Conservation (phyloP, 1,140 invertebrate genomes). For the Aphelinus certus region DNA sequence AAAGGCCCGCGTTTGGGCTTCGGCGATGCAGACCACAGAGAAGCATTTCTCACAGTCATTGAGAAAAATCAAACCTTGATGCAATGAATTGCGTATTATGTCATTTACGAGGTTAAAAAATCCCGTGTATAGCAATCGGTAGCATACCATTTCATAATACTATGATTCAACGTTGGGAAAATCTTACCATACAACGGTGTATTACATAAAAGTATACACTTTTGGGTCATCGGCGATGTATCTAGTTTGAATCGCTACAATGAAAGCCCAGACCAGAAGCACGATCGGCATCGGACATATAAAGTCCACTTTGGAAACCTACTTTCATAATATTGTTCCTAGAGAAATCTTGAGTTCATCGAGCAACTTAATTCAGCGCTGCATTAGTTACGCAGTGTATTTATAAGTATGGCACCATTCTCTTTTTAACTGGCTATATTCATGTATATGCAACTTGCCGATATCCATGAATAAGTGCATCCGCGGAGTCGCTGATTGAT, state of each 20-base stretch:
- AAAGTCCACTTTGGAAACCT: slow-evolving; percentile 22
- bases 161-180: too few species aligned
- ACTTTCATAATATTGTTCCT: slow-evolving; percentile 27
- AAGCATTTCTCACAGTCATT: too few species aligned
- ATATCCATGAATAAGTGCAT: background rate
- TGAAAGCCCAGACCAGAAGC: background rate
- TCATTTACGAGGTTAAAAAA: too few species aligned
- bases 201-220: slow-evolving; percentile 17
- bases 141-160: too few species aligned
- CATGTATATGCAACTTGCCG: background rate
- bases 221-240: background rate
- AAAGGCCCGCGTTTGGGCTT: too few species aligned
- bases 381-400: slow-evolving; percentile 8
- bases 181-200: background rate
- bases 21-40: too few species aligned
- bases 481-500: too few species aligned
- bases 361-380: slow-evolving; percentile 14
- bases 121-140: too few species aligned
- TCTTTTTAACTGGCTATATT: background rate
- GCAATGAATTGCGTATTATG: too few species aligned
- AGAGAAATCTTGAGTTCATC: slow-evolving; percentile 30
- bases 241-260: background rate
- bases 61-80: too few species aligned
- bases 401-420: background rate
- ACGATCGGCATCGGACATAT: background rate